phyloP scores from a whole-genome alignment of 1,140 invertebrate species.

The Pseudomyrmex dendroicus region DNA sequence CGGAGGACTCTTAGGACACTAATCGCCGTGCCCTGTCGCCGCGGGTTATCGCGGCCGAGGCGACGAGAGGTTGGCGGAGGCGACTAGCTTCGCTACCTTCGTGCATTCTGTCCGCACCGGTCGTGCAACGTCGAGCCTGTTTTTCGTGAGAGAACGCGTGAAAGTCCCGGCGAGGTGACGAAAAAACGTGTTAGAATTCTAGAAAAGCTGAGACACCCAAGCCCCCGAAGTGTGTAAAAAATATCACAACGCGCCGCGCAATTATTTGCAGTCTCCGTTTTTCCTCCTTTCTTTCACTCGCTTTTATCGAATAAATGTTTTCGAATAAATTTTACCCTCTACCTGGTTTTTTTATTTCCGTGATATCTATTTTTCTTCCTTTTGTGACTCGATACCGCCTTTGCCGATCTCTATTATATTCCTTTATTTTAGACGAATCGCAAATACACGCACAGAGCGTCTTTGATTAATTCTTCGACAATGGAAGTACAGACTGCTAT shows the following conservation, averaged over 20 bases:
- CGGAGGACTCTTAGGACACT: constrained; percentile 45
- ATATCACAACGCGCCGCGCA: too few species aligned
- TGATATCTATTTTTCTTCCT: constrained; percentile 39
- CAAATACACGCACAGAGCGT: neutral
- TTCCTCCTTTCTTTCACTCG: too few species aligned
- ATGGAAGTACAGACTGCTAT: neutral
- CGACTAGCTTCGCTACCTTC: neutral
- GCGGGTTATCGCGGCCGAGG: constrained; percentile 52
- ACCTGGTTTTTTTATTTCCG: constrained; percentile 2
- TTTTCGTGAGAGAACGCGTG: constrained; percentile 29
- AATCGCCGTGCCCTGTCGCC: constrained; percentile 68
- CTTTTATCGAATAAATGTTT: too few species aligned
- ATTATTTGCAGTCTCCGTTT: too few species aligned
- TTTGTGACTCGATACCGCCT: constrained; percentile 24
- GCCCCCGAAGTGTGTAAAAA: too few species aligned
- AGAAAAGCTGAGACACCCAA: neutral
- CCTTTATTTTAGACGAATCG: neutral
- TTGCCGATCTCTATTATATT: constrained; percentile 33
- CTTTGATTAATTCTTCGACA: constrained; percentile 9
- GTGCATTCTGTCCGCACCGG: constrained; percentile 29
- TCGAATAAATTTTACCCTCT: neutral
- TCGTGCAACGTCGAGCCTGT: constrained; percentile 36
- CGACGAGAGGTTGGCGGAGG: neutral
- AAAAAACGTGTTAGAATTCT: neutral
- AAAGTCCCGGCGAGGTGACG: constrained; percentile 18